A percentile compares a stretch with the other conserved stretches of the same genome.
Evolutionary conservation across 1,140 invertebrate species (phyloP).

Genomic region (Centruroides sculpturatus): DNA sequence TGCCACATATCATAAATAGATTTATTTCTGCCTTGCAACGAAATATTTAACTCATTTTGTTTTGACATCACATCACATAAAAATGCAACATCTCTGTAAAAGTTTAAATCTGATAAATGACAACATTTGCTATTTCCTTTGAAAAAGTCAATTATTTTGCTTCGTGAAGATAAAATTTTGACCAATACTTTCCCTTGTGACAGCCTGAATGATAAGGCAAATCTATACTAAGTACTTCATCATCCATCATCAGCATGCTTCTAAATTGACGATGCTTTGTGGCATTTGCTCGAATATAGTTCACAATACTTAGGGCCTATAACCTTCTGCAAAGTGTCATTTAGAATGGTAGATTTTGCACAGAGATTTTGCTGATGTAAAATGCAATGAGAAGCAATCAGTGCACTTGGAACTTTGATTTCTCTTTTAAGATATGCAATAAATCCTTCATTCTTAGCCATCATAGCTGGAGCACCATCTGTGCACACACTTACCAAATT

Average conservation of each 20-base stretch:
- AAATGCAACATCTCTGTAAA: not conserved
- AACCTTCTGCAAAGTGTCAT: no score
- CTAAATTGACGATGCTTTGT: not conserved
- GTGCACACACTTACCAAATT: not conserved
- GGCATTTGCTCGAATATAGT: not conserved
- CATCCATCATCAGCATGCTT: not conserved
- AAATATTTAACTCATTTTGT: no score
- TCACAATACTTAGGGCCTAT: not conserved
- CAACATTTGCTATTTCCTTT: not conserved
- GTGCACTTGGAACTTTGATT: not conserved
- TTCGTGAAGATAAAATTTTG: not conserved
- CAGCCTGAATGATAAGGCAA: not conserved
- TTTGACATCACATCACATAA: not conserved
- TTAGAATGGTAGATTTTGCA: not conserved
- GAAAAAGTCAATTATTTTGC: not conserved
- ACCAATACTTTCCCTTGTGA: not conserved
- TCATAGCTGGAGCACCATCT: no score
- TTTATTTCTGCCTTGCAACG: no score
- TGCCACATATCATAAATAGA: no score
- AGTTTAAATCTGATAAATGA: not conserved
- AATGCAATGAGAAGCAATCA: not conserved
- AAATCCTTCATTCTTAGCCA: no score
- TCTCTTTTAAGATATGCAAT: no score
- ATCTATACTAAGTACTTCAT: not conserved
- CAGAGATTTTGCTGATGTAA: conserved; percentile 1